phyloP scores from a whole-genome alignment of 2,888 invertebrate species.

The Microctonus aethiopoides region DNA sequence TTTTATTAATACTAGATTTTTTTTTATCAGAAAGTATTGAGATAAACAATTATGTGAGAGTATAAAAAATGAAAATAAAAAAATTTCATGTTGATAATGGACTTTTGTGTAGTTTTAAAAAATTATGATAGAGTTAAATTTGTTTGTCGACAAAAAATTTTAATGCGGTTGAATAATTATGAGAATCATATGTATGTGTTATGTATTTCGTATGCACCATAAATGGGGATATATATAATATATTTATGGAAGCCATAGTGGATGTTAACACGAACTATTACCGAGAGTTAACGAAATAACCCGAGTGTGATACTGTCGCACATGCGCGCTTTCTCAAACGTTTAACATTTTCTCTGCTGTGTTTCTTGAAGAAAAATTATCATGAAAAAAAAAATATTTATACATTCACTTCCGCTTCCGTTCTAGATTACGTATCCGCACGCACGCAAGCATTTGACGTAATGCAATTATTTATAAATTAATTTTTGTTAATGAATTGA shows the following conservation, averaged over 20 bases:
- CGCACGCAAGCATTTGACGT: conserved; percentile 24
- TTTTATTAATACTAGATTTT: no score
- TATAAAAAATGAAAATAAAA: no score
- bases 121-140: not conserved
- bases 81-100: not conserved
- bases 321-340: not conserved
- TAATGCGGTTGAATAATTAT: not conserved
- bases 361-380: conserved; percentile 33
- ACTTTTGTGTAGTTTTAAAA: not conserved
- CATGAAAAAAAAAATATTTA: conserved; percentile 17
- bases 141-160: not conserved
- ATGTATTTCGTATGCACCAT: not conserved
- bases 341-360: conserved; percentile 14
- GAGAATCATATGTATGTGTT: not conserved
- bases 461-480: conserved; percentile 17
- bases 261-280: not conserved
- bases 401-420: conserved; percentile 25
- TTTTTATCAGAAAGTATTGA: no score
- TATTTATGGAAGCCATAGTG: not conserved
- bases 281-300: not conserved
- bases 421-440: not conserved
- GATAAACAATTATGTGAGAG: no score
- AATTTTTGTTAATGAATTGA: conserved; percentile 5
- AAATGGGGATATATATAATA: not conserved
- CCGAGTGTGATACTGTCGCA: not conserved